Base-by-base conservation (phyloP, 2,888 invertebrate species). In the Gnatocerus cornutus region DNA sequence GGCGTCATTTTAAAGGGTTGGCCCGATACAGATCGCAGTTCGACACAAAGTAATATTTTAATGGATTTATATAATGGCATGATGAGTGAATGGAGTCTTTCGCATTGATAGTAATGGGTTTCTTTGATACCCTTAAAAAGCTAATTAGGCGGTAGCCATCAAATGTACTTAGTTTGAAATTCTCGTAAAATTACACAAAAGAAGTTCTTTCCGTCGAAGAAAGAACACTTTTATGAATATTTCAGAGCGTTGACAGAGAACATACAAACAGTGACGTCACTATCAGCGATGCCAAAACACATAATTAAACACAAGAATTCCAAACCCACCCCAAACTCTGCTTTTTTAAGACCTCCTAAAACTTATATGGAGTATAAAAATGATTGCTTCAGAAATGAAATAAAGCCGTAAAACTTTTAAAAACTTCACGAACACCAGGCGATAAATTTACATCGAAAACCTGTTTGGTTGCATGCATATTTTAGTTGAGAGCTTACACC, bases 351-450 rank as follows among this genome's bases (percentile, higher is more conserved):
- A 52, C 33, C 58, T 50, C 45, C 58, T 56, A 65, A 65, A 65
- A 65, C 56, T 65, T 65, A 65, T 65, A 65, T 65, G 65, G 58
- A 48, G 65, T 58, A 65, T 65, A 65, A 65, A 65, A 65, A 65
- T 65, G 65, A 65, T 65, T 58, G 67, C 61, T 68, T 53, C 43
- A n/a, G 61, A 58, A 69, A 63, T 69, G 65, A 65, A 64, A 65
- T 65, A 65, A 56, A 65, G 63, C 64, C 52, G 69, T 69, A 69
- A 69, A 68, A 69, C 43, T 69, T 69, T 69, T 69, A 64, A 64
- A 63, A 63, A 68, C 68, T 64, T 69, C 52, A 64, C 63, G 64
- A 63, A 46, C 52, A 52, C 43, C 64, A 21, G 69, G 33, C 59
- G 52, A 69, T 64, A 69, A 64, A 64, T 69, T 69, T 64, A 69